Percentiles rank a stretch among this genome's conserved stretches.
These are phyloP conservation scores for Platorchestia sp. DNA, from an alignment of 1,140 invertebrate genomes.

Conservation along the genomic window DNA sequence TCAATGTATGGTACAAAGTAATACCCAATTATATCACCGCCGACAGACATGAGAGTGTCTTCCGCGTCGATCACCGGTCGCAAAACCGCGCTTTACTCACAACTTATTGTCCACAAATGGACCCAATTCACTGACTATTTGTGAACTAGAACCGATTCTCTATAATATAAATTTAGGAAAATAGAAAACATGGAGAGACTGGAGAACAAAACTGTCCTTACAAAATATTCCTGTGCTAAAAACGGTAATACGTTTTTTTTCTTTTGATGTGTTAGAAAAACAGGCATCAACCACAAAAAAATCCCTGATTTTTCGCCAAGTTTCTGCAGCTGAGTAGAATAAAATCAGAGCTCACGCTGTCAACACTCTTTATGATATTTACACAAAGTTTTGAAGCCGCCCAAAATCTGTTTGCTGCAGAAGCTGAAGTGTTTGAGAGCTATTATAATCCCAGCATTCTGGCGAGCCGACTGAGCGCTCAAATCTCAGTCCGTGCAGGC, in stretches of 20 bases:
- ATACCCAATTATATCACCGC: no score
- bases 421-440: conserved; percentile 16
- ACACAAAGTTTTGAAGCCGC: not conserved
- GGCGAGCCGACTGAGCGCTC: not conserved
- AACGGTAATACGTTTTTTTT: not conserved
- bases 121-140: not conserved
- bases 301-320: not conserved
- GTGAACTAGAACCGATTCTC: not conserved
- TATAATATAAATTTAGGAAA: not conserved
- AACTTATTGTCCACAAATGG: not conserved
- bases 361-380: conserved; percentile 31
- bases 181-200: not conserved
- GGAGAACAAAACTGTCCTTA: not conserved
- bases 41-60: no score
- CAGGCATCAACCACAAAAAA: not conserved
- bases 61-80: no score
- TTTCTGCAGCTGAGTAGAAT: not conserved
- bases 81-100: no score
- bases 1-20: not conserved
- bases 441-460: not conserved
- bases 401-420: not conserved
- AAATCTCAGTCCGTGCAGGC: not conserved
- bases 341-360: not conserved
- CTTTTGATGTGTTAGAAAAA: not conserved
- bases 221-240: not conserved